Percentiles rank a stretch among this genome's conserved stretches.
Conservation (phyloP, 35 echinoderm and acorn worm species). For the Anneissia japonica region DNA sequence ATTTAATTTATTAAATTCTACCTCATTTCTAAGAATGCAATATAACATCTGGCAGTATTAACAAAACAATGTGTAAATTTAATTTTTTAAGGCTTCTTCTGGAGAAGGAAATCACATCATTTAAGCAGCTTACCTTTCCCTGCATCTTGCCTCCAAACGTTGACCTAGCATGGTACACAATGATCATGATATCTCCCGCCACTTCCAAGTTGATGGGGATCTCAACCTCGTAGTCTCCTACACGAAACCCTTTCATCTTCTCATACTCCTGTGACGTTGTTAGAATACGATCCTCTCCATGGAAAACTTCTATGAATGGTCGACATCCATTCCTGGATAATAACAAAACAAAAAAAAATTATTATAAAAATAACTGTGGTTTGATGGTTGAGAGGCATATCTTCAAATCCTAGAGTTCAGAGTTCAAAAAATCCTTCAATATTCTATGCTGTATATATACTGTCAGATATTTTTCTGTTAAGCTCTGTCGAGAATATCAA, state of each 20-base stretch:
- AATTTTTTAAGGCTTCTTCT: background rate
- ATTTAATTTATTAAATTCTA: background rate
- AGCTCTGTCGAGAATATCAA: too few species aligned
- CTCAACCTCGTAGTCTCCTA: conserved; percentile 59
- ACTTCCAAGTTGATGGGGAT: conserved; percentile 62
- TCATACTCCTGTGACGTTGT: conserved; percentile 96
- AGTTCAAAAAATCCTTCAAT: too few species aligned
- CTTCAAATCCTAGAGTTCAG: too few species aligned
- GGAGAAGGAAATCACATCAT: background rate
- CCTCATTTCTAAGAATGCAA: background rate
- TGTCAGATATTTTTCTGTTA: too few species aligned
- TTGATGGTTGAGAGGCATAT: too few species aligned
- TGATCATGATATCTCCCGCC: conserved; percentile 67
- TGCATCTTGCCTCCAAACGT: conserved; percentile 99
- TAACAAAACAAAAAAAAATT: too few species aligned
- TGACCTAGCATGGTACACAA: conserved; percentile 97
- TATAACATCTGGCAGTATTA: too few species aligned
- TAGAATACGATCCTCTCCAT: conserved; percentile 84
- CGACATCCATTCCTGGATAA: conserved; percentile 87
- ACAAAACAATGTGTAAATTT: too few species aligned
- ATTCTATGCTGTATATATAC: too few species aligned
- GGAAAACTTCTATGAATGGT: conserved; percentile 89
- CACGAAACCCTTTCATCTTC: conserved; percentile 86
- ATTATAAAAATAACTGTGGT: too few species aligned
- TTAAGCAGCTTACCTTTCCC: conserved; percentile 65